Conservation (phyloP, 2,113 vertebrate species). For the Odocoileus virginianus region DNA sequence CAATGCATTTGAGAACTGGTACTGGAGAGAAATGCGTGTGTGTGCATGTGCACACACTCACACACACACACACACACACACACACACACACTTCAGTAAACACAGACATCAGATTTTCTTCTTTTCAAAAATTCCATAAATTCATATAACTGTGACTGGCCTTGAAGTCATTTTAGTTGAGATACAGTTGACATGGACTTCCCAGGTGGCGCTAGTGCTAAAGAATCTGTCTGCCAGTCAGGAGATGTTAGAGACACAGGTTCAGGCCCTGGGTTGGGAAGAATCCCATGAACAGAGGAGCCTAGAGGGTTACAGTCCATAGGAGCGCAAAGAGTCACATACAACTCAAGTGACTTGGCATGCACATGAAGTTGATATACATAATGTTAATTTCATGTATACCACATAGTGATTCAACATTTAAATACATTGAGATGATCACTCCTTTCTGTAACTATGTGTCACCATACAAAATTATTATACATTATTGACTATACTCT, state of each 20-base stretch:
- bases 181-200: neutral
- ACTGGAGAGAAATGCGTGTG: neutral
- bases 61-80: neutral
- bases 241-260: neutral
- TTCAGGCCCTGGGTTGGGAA: neutral
- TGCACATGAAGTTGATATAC: neutral
- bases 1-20: neutral
- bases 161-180: neutral
- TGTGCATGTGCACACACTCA: fast-evolving
- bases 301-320: neutral
- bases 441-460: neutral
- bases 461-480: neutral
- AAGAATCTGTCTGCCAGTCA: neutral
- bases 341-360: neutral
- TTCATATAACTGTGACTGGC: neutral
- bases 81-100: neutral
- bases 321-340: neutral
- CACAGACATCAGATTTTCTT: neutral
- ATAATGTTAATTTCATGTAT: neutral
- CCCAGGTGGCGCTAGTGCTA: neutral
- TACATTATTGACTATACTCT: neutral
- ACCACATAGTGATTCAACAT: neutral
- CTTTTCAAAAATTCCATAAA: neutral
- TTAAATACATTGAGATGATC: neutral
- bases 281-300: neutral